A percentile compares a stretch with the other conserved stretches of the same genome.
phyloP scores from a whole-genome alignment of 2,113 vertebrate species.

The Perca flavescens region DNA sequence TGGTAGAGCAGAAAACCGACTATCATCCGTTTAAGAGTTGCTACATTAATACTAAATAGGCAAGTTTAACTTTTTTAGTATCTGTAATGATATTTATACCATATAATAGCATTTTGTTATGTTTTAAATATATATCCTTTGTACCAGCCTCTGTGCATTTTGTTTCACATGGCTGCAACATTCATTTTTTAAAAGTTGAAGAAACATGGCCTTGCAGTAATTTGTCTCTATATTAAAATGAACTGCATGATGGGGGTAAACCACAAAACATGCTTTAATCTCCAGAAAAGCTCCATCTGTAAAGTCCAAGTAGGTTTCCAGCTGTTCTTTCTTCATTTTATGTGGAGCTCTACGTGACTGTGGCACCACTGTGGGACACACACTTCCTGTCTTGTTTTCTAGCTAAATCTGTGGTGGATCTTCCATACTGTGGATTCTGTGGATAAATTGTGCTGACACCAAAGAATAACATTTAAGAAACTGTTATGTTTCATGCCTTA shows the following conservation, averaged over 20 bases:
- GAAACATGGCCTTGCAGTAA: neutral
- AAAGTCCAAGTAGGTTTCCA: conserved; percentile 17
- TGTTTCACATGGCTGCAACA: neutral
- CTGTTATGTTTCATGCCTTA: conserved; percentile 35
- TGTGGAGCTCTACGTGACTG: conserved; percentile 11
- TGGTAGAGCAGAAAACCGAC: neutral
- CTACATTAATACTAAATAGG: neutral
- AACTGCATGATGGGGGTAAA: neutral
- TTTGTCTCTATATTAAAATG: conserved; percentile 5
- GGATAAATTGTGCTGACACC: conserved; percentile 47
- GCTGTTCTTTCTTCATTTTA: conserved; percentile 15
- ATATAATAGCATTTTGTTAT: conserved; percentile 7
- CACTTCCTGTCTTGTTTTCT: conserved; percentile 32
- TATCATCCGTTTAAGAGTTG: neutral
- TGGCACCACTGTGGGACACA: conserved; percentile 26
- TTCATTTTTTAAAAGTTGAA: neutral
- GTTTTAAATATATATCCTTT: neutral
- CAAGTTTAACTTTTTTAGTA: neutral
- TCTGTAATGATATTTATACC: neutral
- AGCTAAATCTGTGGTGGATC: conserved; percentile 5
- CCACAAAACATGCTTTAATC: neutral
- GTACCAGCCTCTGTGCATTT: neutral
- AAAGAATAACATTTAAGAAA: conserved; percentile 58
- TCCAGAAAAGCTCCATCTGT: neutral
- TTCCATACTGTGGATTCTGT: conserved; percentile 10